Evolutionary conservation across 2,113 vertebrate species (phyloP), one percentile per base, ranked within the genome.

Genomic region (Mirounga angustirostris): DNA sequence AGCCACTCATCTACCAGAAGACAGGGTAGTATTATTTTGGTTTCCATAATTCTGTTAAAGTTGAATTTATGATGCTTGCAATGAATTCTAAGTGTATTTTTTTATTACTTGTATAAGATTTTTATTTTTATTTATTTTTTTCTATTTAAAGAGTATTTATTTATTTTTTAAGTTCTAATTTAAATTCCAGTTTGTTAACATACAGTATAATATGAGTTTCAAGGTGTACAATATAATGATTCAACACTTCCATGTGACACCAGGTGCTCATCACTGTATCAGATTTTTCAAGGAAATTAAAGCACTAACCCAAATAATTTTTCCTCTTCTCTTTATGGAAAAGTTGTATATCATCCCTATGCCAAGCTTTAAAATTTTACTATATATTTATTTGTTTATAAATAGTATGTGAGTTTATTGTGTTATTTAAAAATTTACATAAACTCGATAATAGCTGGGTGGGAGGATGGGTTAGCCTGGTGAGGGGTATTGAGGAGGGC

Each of bases 11-110:
- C 46, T 61, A 30, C 54, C 43, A 92, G 63, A 6, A 80, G 56
- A 78, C 33, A 83, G n/a, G 69, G 54, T 67, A 87, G 8, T 46
- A 61, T 50, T 89, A 56, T 65, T 94, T 95, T 89, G 26, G 21
- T 82, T 97, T 96, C 36, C 50, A 95, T 33, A 8, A 90, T 40
- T 74, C 50, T 59, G 36, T 89, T 96, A 73, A 74, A 78, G 67
- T 59, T 88, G 28, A 95, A 81, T 84, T 97, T 95, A 84, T 94
- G 79, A 82, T 86, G 36, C 40, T 94, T 95, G 30, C 36, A 95
- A 18, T 79, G 33, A 91, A 95, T 94, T 94, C 43, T 81, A 67
- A 88, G 46, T 46, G 46, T 46, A 46, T 8, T 46, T 46, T 46
- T 46, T 46, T 46, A 46, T 82, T 43, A 79, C 54, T 79, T 90